Percentiles rank a stretch among this genome's conserved stretches.
These are phyloP conservation scores for Hyalella azteca DNA, from an alignment of 2,888 invertebrate genomes.

Conservation along the genomic window DNA sequence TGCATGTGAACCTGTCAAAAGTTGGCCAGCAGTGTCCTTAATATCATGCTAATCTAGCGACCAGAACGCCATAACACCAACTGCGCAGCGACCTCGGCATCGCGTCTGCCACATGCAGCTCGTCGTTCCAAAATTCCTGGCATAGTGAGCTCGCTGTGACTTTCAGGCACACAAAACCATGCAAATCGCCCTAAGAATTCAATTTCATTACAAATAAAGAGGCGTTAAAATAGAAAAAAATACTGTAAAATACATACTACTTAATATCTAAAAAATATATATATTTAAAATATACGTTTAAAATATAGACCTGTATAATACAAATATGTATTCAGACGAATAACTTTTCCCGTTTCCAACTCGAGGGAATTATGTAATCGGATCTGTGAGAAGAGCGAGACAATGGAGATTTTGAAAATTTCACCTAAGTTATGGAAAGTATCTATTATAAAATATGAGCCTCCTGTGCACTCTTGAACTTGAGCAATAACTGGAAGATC, in stretches of 20 bases:
- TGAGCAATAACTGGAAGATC: constrained; percentile 16
- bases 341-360: no score
- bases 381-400: background rate
- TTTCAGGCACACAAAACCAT: constrained; percentile 2
- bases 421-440: background rate
- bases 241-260: no score
- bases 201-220: no score
- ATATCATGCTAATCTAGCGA: constrained; percentile 30
- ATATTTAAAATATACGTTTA: no score
- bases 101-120: background rate
- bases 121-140: background rate
- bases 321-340: no score
- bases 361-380: no score
- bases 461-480: constrained; percentile 7
- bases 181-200: no score
- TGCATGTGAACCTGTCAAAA: constrained; percentile 37
- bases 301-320: no score
- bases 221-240: no score
- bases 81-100: constrained; percentile 19
- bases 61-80: constrained; percentile 24
- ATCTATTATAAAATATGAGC: constrained; percentile 35
- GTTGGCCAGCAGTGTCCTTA: constrained; percentile 27
- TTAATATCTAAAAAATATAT: no score
- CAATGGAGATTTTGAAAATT: background rate
- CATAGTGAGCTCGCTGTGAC: background rate